A percentile compares a stretch with the other conserved stretches of the same genome.
Evolutionary conservation across 92 coral and sea anemone genomes (phyloP).

Genomic region (Epizoanthus rinbou): DNA sequence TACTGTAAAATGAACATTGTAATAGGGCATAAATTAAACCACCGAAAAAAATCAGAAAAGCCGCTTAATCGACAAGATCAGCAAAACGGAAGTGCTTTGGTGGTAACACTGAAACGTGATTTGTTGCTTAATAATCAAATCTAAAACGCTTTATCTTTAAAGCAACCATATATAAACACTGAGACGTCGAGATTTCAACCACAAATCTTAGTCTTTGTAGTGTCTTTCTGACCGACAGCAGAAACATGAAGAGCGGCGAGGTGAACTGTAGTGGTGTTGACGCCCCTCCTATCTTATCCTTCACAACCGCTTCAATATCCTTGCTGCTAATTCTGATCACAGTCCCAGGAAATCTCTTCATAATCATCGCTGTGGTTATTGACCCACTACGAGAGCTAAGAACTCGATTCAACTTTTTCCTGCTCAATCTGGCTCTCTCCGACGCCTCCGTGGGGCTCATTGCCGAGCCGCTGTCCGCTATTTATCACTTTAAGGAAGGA

Average conservation of each 20-base stretch:
- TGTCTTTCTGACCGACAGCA: no score
- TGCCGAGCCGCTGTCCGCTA: slow-evolving; percentile 48
- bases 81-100: no score
- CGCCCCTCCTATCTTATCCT: slow-evolving; percentile 27
- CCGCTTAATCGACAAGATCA: no score
- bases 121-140: background rate
- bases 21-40: no score
- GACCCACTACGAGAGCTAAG: slow-evolving; percentile 47
- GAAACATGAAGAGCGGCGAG: background rate
- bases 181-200: no score
- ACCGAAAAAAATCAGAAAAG: no score
- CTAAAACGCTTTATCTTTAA: background rate
- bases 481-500: slow-evolving; percentile 44
- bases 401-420: slow-evolving; percentile 51
- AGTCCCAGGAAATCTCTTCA: slow-evolving; percentile 42
- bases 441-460: slow-evolving; percentile 45
- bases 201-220: no score
- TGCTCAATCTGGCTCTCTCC: slow-evolving; percentile 47
- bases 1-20: no score
- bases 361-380: slow-evolving; percentile 34
- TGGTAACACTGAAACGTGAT: background rate
- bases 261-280: slow-evolving; percentile 7
- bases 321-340: slow-evolving; percentile 35
- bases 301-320: slow-evolving; percentile 43
- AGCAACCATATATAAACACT: background rate